Conservation (phyloP, 2,797 vertebrate species). For the Pogonophryne albipinna region DNA sequence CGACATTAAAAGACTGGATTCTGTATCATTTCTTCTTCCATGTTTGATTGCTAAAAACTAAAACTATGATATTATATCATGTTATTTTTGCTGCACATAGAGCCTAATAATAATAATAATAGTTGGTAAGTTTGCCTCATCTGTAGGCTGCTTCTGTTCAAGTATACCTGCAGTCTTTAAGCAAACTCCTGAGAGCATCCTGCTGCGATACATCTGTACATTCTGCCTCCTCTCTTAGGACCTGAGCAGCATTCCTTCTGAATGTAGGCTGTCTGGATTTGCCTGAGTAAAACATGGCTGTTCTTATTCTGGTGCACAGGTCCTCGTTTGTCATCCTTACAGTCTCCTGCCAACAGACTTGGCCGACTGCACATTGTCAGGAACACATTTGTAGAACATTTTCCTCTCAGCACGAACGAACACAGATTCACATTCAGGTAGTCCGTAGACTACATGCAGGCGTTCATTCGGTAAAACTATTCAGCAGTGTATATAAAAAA, state of each 20-base stretch:
- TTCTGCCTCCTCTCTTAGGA: slow-evolving; percentile 57
- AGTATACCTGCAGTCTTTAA: slow-evolving; percentile 33
- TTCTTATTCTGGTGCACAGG: slow-evolving; percentile 64
- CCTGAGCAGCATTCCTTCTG: slow-evolving; percentile 53
- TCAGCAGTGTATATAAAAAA: background rate
- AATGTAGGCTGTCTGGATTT: slow-evolving; percentile 49
- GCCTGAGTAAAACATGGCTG: slow-evolving; percentile 55
- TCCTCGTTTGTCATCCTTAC: slow-evolving; percentile 78
- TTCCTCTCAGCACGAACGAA: slow-evolving; percentile 34
- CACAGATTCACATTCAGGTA: slow-evolving; percentile 11
- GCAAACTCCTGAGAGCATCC: slow-evolving; percentile 29
- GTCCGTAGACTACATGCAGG: slow-evolving; percentile 5
- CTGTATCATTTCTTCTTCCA: background rate
- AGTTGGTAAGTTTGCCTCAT: background rate
- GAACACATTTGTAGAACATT: slow-evolving; percentile 60
- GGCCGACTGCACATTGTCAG: slow-evolving; percentile 62
- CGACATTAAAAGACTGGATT: background rate
- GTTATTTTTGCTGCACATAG: background rate
- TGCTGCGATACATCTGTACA: slow-evolving; percentile 55
- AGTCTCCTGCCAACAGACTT: slow-evolving; percentile 71
- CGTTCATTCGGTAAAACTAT: background rate
- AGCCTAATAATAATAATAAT: background rate
- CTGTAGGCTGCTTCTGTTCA: slow-evolving; percentile 7
- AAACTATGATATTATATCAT: background rate
- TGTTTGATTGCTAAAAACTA: background rate